Base-by-base conservation (phyloP, 53 echinoderm and acorn worm species). In the Temnopleurus reevesii region DNA sequence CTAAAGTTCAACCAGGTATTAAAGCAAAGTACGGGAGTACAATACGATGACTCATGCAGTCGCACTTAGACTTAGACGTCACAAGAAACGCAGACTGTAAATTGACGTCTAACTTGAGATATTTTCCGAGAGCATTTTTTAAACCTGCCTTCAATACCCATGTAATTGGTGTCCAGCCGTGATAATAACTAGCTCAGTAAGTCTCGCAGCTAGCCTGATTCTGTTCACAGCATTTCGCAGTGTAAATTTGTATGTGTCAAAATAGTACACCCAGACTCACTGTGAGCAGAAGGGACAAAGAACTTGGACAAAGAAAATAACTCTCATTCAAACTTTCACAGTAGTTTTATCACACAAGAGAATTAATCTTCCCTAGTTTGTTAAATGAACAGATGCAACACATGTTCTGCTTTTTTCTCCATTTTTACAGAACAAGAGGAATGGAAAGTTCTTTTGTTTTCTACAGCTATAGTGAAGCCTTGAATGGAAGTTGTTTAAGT, bases 161-260 rank as follows among this genome's bases (percentile, higher is more conserved):
- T 19, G 43, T 79, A 79, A 79, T 79, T 79, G 49, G 79, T 79
- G 17, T 51, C 79, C 18, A 26, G 27, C 79, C 17, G 79, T 15
- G 79, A 27, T 79, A 49, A 79, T 29, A 46, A 79, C 25, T 1
- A 13, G 8, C 79, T 1, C 49, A 49, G 27, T 49, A 27, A 38
- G 79, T 79, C 41, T 79, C 79, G 45, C 79, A 79, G 79, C 79
- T 2, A 12, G 45, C 45, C 79, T 49, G 79, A 79, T 79, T 49
- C 23, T 46, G 41, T 28, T 47, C 15, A 46, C 79, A 47, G 79
- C 28, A 79, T 47, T 24, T 36, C 38, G 41, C 19, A 7, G n/a
- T 71, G 71, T 41, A 38, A 18, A 63, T 63, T 30, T 33, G 41
- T 38, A 41, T 71, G 71, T 71, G 71, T 71, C 71, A 38, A 21